Evolutionary conservation across 2,888 invertebrate species (phyloP).

Genomic region (Euclidia mi): DNA sequence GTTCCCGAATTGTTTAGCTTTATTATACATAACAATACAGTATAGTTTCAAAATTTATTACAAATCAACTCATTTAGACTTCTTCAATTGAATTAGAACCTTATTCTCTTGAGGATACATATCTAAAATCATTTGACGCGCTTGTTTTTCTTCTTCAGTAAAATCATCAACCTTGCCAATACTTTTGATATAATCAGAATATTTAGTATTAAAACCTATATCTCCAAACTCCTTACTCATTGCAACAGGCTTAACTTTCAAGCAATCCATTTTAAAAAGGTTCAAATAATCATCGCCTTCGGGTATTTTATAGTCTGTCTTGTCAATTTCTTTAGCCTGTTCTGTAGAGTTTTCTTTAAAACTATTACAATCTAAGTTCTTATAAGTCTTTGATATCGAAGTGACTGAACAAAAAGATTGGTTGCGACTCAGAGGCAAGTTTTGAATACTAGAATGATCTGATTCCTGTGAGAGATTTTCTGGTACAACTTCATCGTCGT

Average conservation of each 20-base stretch:
- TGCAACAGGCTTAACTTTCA: slow-evolving; percentile 46
- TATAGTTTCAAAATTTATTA: slow-evolving; percentile 8
- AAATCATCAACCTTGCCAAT: slow-evolving; percentile 40
- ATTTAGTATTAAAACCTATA: slow-evolving; percentile 75
- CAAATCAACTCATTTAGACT: slow-evolving; percentile 14
- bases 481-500: slow-evolving; percentile 61
- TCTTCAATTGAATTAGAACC: slow-evolving; percentile 42
- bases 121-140: slow-evolving; percentile 58
- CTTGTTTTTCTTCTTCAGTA: slow-evolving; percentile 53
- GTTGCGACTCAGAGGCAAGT: slow-evolving; percentile 51
- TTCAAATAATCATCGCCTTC: slow-evolving; percentile 61
- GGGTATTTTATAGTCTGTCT: slow-evolving; percentile 60
- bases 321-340: slow-evolving; percentile 11
- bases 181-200: slow-evolving; percentile 68
- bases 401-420: slow-evolving; percentile 68
- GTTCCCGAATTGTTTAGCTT: too few species aligned
- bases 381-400: slow-evolving; percentile 73
- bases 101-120: slow-evolving; percentile 75
- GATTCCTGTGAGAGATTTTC: slow-evolving; percentile 48
- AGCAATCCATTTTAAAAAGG: slow-evolving; percentile 59
- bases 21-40: slow-evolving; percentile 12
- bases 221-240: slow-evolving; percentile 76
- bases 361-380: slow-evolving; percentile 76
- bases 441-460: slow-evolving; percentile 40
- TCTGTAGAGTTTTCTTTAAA: slow-evolving; percentile 49